These are phyloP conservation scores for Samia ricini DNA, from an alignment of 1,140 invertebrate genomes.

Conservation along the genomic window DNA sequence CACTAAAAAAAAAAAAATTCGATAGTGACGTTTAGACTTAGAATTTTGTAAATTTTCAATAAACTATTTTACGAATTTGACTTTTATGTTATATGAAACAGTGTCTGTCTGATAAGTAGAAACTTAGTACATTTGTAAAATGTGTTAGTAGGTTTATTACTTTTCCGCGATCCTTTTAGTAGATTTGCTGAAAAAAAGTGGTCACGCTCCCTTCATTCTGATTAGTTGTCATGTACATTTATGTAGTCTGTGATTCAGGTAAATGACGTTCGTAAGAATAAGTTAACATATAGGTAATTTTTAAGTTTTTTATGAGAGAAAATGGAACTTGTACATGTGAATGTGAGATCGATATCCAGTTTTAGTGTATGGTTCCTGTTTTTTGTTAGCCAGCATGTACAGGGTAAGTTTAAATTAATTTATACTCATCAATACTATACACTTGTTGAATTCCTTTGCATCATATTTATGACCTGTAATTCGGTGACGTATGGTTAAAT, in stretches of 20 bases:
- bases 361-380: conserved; percentile 15
- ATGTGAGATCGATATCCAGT: conserved; percentile 17
- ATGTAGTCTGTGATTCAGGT: not conserved
- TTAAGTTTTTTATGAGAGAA: conserved; percentile 10
- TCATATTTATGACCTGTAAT: not conserved
- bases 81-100: no score
- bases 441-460: conserved; percentile 3
- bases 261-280: conserved; percentile 15
- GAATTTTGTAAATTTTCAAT: no score
- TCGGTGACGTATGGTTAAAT: conserved; percentile 3
- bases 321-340: conserved; percentile 18
- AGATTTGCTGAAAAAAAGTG: no score
- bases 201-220: no score
- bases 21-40: no score
- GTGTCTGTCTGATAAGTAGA: no score
- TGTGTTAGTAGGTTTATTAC: no score
- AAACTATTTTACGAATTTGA: no score
- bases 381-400: conserved; percentile 9
- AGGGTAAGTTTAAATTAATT: conserved; percentile 13
- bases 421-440: not conserved
- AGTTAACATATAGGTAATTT: conserved; percentile 13
- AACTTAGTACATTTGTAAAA: no score
- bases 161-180: no score
- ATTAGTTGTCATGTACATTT: not conserved
- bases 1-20: no score